Evolutionary conservation across 2,113 vertebrate genomes (phyloP), one percentile per base, ranked within the genome.

Genomic region (Amblyornis subalaris): DNA sequence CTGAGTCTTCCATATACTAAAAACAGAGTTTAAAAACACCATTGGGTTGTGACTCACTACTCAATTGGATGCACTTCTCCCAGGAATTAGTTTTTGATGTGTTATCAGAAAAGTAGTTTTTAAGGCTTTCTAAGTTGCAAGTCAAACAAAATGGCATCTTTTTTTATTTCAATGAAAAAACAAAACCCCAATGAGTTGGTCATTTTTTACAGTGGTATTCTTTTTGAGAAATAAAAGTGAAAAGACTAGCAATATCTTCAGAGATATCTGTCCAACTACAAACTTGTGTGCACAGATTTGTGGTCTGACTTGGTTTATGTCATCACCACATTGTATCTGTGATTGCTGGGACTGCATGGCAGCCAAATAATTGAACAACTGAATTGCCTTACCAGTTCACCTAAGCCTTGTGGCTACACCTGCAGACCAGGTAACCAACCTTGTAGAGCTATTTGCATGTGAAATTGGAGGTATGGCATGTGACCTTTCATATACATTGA

Each of bases 241-340:
- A 83, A 79, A 33, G 57, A n/a, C 10, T 42, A 81, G 18, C 8
- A 81, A 3, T 58, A 62, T 44, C 14, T 85, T 77, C 55, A 74
- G 53, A 24, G 6, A 47, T 26, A 44, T 22, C 31, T 75, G 20
- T 75, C 36, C 20, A 85, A 18, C 12, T n/a, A 5, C 3, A 58
- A 70, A 76, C 7, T n/a, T 55, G 4, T 8, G 16, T 7, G 22
- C 50, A 61, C 4, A 61, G 54, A 66, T 71, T 66, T 80, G 42
- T 72, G 42, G 19, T 60, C 33, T 55, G 42, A 2, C 25, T 58
- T 65, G 31, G 17, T 48, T 22, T 29, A 6, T 48, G 21, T 21
- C 24, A 12, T 48, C 3, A 71, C 7, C 19, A 38, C 5, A 3
- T 6, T 7, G 31, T 33, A 16, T 2, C 6, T 3, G 11, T 8